phyloP scores from a whole-genome alignment of 2,797 vertebrate species.

The Sebastes elongatus region DNA sequence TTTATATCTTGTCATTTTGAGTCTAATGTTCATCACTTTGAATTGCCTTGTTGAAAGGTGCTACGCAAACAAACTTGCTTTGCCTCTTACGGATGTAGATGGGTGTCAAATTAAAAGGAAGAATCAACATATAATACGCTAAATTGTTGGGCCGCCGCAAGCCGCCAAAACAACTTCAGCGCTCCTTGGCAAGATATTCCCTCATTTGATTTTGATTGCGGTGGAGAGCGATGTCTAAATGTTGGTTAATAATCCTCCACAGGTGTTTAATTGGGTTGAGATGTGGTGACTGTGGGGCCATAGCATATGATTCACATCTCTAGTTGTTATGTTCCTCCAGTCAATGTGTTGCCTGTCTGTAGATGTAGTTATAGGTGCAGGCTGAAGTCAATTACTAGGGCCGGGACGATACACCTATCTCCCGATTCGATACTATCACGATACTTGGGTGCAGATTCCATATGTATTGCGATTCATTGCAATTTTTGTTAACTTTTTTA shows the following conservation, averaged over 20 bases:
- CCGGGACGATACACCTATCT: no score
- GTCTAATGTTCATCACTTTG: neutral
- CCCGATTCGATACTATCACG: fast-evolving
- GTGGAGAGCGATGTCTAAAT: neutral
- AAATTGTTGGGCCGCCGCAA: neutral
- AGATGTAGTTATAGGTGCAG: neutral
- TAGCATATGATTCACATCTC: neutral
- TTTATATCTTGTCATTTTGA: neutral
- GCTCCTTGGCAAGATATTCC: neutral
- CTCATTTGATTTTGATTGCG: neutral
- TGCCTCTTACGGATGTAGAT: neutral
- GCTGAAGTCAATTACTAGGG: neutral
- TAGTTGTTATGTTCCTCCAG: neutral
- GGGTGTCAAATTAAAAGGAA: neutral
- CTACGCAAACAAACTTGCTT: neutral
- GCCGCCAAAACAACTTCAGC: neutral
- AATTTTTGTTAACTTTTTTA: no score
- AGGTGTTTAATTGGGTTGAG: constrained; percentile 1
- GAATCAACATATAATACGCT: neutral
- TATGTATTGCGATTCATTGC: no score
- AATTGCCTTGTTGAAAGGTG: neutral
- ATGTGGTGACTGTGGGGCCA: neutral
- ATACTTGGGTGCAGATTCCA: no score
- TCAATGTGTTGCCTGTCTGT: neutral
- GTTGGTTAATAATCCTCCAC: neutral